Conservation (phyloP, 1,140 invertebrate genomes). For the Ips nitidus region DNA sequence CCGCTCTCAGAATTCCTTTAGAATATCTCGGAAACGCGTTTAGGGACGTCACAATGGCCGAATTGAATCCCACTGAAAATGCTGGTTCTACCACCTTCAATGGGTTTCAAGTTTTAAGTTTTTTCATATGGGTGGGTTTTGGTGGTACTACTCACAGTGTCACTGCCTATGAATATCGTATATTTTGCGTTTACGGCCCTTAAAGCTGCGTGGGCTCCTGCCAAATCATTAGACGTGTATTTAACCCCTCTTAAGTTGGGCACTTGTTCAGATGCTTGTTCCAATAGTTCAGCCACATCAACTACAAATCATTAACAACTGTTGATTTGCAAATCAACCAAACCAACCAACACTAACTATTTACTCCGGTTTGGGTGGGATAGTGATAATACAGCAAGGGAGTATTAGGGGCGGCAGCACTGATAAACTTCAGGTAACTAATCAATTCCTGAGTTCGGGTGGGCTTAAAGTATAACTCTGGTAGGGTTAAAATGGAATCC, state of each 20-base stretch:
- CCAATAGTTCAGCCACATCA: constrained; percentile 69
- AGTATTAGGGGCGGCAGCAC: constrained; percentile 69
- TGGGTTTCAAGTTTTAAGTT: no score
- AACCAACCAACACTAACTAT: constrained; percentile 58
- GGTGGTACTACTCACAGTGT: constrained; percentile 52
- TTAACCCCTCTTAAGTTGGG: constrained; percentile 76
- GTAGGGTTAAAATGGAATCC: constrained; percentile 73
- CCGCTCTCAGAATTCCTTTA: constrained; percentile 52
- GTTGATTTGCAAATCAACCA: not conserved
- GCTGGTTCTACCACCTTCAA: constrained; percentile 63
- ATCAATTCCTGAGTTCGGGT: constrained; percentile 63
- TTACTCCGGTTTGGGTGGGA: constrained; percentile 68
- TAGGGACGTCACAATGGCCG: constrained; percentile 65
- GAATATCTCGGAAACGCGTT: constrained; percentile 61
- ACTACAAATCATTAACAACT: constrained; percentile 56
- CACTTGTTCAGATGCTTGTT: constrained; percentile 59
- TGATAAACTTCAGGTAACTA: constrained; percentile 68
- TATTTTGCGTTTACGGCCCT: constrained; percentile 55
- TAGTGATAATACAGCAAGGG: constrained; percentile 86
- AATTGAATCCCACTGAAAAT: constrained; percentile 65
- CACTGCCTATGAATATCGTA: constrained; percentile 64
- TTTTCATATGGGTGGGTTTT: no score
- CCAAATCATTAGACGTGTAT: constrained; percentile 68
- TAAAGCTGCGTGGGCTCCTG: constrained; percentile 64
- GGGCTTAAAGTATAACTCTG: constrained; percentile 78